These are phyloP conservation scores for Poecile atricapillus DNA, from an alignment of 2,113 vertebrate species.

Conservation along the genomic window DNA sequence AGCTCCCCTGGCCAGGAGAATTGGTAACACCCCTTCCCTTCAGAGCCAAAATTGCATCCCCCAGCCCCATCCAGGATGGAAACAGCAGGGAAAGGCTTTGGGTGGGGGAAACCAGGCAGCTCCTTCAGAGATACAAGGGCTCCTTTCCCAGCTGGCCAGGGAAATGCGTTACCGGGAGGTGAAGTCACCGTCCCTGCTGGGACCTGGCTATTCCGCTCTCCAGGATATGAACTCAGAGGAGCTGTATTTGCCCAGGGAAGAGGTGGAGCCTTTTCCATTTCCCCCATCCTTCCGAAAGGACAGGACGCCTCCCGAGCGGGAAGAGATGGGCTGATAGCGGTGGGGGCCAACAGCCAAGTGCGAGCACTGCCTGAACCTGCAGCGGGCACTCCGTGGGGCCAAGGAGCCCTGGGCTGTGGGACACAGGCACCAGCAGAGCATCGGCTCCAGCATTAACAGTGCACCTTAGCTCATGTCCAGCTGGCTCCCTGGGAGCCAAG, in stretches of 20 bases:
- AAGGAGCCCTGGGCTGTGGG: neutral
- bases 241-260: constrained; percentile 66
- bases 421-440: neutral
- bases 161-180: constrained; percentile 54
- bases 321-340: constrained; percentile 45
- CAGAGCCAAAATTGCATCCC: neutral
- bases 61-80: neutral
- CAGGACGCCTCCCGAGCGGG: constrained; percentile 47
- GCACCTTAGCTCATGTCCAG: neutral
- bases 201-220: constrained; percentile 50
- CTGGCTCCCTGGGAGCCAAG: neutral
- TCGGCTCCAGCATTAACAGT: neutral
- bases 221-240: constrained; percentile 69
- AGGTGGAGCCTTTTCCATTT: constrained; percentile 70
- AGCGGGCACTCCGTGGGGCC: accelerated
- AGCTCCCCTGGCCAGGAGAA: neutral
- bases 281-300: constrained; percentile 71
- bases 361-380: neutral
- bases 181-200: constrained; percentile 67
- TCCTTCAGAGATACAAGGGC: constrained; percentile 35
- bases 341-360: neutral
- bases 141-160: constrained; percentile 58
- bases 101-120: neutral
- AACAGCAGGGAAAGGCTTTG: constrained; percentile 28
- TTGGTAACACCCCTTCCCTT: neutral